phyloP scores from a whole-genome alignment of 2,113 vertebrate species.

The Esox niger region DNA sequence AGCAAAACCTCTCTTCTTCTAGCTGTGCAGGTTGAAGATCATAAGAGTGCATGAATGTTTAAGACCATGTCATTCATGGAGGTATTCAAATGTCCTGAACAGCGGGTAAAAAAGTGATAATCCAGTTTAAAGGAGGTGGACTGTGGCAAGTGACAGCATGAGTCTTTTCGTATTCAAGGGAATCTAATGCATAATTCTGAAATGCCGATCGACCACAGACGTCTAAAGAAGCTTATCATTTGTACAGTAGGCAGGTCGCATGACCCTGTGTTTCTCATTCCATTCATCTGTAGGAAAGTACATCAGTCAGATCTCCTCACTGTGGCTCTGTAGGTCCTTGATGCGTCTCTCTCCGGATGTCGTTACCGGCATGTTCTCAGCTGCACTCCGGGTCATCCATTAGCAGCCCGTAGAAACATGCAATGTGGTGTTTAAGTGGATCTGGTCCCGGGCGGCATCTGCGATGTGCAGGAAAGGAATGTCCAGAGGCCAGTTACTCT shows the following conservation, averaged over 20 bases:
- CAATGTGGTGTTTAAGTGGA: slow-evolving; percentile 41
- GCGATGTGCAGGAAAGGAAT: not conserved
- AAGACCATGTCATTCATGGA: too few species aligned
- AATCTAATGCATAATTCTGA: not conserved
- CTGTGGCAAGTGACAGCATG: too few species aligned
- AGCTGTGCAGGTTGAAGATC: too few species aligned
- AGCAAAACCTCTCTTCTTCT: too few species aligned
- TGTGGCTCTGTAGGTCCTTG: not conserved
- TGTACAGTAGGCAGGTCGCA: not conserved
- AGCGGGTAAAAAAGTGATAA: too few species aligned
- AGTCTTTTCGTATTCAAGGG: too few species aligned
- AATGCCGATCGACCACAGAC: not conserved
- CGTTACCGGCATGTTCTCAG: not conserved
- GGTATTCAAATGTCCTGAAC: too few species aligned
- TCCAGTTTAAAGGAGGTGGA: too few species aligned
- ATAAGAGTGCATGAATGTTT: too few species aligned
- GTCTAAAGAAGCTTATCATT: not conserved
- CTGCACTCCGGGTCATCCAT: slow-evolving; percentile 28
- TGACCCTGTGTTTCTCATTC: not conserved
- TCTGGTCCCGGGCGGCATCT: slow-evolving; percentile 15
- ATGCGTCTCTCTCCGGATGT: not conserved
- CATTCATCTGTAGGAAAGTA: not conserved
- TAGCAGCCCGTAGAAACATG: slow-evolving; percentile 54
- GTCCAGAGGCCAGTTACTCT: not conserved
- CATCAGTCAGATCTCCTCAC: not conserved